Evolutionary conservation across 35 echinoderm and acorn worm species (phyloP).

Genomic region (Diadema setosum): DNA sequence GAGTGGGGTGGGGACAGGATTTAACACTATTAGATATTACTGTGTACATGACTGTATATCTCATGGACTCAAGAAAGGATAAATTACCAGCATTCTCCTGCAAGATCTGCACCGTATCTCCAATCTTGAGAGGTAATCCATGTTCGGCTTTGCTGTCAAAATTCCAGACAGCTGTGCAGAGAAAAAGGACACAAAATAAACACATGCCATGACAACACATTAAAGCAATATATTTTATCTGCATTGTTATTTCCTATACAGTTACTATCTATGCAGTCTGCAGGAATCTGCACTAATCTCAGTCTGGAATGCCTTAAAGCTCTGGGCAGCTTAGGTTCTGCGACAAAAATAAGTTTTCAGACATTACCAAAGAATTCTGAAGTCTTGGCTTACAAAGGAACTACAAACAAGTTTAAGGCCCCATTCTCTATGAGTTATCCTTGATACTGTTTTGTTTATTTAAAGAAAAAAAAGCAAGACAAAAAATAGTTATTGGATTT

Average conservation of each 20-base stretch:
- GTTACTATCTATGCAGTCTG: not conserved
- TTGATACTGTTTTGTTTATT: no score
- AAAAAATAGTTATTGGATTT: no score
- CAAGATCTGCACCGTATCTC: slow-evolving; percentile 1
- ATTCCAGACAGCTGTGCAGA: slow-evolving; percentile 27
- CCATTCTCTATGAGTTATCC: no score
- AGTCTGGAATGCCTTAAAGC: not conserved
- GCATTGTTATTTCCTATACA: not conserved
- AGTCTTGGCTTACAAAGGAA: no score
- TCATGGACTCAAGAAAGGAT: not conserved
- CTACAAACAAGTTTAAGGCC: no score
- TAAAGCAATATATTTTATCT: not conserved
- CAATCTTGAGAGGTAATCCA: slow-evolving; percentile 9
- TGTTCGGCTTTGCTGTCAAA: slow-evolving; percentile 29
- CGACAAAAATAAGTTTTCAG: not conserved
- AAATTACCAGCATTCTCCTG: not conserved
- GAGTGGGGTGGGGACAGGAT: no score
- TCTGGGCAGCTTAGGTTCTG: not conserved
- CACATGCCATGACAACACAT: not conserved
- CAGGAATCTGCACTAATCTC: not conserved
- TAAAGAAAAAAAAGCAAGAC: no score
- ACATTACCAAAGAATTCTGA: no score
- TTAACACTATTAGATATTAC: not conserved
- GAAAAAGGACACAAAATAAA: not conserved
- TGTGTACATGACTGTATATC: no score